Evolutionary conservation across 2,888 invertebrate genomes (phyloP), one percentile per base, ranked within the genome.

Genomic region (Alloplasta piceator): DNA sequence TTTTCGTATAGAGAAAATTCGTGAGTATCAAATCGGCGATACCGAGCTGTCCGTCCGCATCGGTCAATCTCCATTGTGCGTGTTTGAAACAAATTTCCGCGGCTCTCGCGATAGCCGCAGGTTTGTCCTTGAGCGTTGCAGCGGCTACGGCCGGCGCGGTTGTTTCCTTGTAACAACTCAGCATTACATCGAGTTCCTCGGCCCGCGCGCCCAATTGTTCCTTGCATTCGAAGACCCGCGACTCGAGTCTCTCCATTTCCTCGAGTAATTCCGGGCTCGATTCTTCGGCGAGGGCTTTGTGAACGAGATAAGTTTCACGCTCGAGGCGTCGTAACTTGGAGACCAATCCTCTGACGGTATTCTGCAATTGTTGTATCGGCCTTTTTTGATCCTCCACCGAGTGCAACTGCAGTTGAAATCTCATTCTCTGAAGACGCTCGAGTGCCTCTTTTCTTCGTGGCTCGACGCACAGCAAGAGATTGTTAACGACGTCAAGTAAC

Each of bases 31-130:
- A 94, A 93, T 99, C 99, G 0, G 99, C 98, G 84, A 99, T 98
- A 78, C 99, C 99, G 72, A 99, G 95, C 92, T 99, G 99, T 0
- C 99, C 99, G 93, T 99, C 99, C 0, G 97, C 96, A 92, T 99
- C 99, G 0, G 99, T 99, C 84, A 99, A 94, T 50, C 99, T 93
- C 99, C 99, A 99, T 89, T 98, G 97, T 4, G 99, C 99, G 89
- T 98, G 97, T 92, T 99, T 98, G 93, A 99, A 99, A 92, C 98
- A 99, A 88, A 99, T 99, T 93, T 99, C 98, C 87, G 97, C 97
- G 0, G 96, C 95, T 46, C 98, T 94, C 38, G 98, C 97, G 70
- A 96, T 96, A 0, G 96, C 95, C 38, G 96, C 94, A 3, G 96
- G 95, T 88, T 95, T 95, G 90, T 96, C 95, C 48, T 94, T 95